These are phyloP conservation scores for Vesta saturnalis DNA, from an alignment of 2,888 invertebrate species.

Conservation along the genomic window DNA sequence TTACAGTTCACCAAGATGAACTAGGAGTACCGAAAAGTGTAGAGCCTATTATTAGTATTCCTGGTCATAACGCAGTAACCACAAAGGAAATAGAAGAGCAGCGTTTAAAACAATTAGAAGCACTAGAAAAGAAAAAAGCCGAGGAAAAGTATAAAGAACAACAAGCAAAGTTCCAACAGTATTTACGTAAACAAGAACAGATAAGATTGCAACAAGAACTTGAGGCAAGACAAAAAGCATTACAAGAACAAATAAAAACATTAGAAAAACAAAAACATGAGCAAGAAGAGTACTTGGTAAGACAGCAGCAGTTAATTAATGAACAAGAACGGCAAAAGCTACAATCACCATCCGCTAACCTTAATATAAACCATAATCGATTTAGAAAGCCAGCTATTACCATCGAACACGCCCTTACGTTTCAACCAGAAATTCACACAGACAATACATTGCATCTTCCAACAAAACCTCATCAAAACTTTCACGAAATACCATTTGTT, in stretches of 20 bases:
- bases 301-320: constrained; percentile 71
- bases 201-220: constrained; percentile 59
- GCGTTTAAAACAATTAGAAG: constrained; percentile 42
- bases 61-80: constrained; percentile 48
- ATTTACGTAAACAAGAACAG: constrained; percentile 60
- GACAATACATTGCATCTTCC: constrained; percentile 55
- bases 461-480: constrained; percentile 53
- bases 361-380: neutral
- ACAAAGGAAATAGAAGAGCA: constrained; percentile 37
- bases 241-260: constrained; percentile 67
- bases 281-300: constrained; percentile 74
- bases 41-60: constrained; percentile 74
- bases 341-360: neutral
- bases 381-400: neutral
- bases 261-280: constrained; percentile 69
- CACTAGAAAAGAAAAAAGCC: constrained; percentile 43
- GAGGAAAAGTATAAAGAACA: constrained; percentile 36
- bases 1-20: constrained; percentile 86
- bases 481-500: constrained; percentile 43
- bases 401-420: constrained; percentile 48
- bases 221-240: constrained; percentile 72
- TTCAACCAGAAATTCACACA: constrained; percentile 49
- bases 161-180: constrained; percentile 58
- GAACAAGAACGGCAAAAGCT: constrained; percentile 58
- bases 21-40: constrained; percentile 82